Conservation (phyloP, 2,888 invertebrate genomes). For the Escarpia spicata region DNA sequence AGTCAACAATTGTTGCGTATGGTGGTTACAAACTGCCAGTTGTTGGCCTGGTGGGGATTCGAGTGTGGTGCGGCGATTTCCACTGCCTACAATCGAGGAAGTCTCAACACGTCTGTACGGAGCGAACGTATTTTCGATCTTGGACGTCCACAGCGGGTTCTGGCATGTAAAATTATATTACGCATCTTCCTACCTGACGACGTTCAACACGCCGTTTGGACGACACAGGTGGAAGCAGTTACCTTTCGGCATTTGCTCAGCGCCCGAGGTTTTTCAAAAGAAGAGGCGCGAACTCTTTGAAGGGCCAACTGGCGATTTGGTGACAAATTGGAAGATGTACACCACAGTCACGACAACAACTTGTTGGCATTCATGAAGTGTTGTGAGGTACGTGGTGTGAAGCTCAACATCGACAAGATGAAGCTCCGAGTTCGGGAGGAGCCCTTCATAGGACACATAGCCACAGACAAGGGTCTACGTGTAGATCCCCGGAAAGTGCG, state of each 20-base stretch:
- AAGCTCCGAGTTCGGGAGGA: constrained; percentile 34
- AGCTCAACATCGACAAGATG: constrained; percentile 35
- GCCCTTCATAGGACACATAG: constrained; percentile 38
- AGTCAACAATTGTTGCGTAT: neutral
- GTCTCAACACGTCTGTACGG: constrained; percentile 39
- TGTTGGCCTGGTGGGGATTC: neutral
- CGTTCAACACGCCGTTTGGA: constrained; percentile 44
- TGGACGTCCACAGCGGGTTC: constrained; percentile 41
- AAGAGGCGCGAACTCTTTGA: constrained; percentile 40
- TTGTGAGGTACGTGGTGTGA: constrained; percentile 30
- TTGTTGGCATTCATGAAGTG: constrained; percentile 34
- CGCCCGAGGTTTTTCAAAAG: constrained; percentile 42
- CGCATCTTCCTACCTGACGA: constrained; percentile 40
- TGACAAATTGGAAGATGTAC: constrained; percentile 22
- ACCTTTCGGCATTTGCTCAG: constrained; percentile 39
- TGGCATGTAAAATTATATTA: constrained; percentile 44
- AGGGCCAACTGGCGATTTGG: constrained; percentile 41
- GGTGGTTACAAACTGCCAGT: neutral
- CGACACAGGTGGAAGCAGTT: constrained; percentile 42
- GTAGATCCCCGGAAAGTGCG: constrained; percentile 37
- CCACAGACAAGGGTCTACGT: constrained; percentile 37
- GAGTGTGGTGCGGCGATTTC: neutral
- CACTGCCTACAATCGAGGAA: constrained; percentile 30
- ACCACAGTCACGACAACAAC: constrained; percentile 37
- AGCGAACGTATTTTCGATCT: constrained; percentile 41